Conservation (phyloP, 2,797 vertebrate genomes). For the Enteromius treurensis region DNA sequence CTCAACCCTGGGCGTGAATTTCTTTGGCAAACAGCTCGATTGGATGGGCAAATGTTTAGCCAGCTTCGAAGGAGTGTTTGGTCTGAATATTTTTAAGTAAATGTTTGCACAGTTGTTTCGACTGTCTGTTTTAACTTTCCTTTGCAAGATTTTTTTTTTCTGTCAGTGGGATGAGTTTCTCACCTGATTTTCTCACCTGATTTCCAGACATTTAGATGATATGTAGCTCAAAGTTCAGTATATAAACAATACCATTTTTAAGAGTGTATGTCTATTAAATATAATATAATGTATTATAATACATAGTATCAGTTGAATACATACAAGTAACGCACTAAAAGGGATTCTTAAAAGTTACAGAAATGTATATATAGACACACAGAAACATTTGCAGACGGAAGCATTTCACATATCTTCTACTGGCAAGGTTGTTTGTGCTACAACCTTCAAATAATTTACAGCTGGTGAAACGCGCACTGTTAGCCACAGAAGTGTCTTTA, state of each 20-base stretch:
- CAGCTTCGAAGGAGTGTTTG: slow-evolving; percentile 66
- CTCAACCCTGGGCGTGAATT: slow-evolving; percentile 74
- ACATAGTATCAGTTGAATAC: background rate
- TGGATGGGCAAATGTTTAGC: slow-evolving; percentile 76
- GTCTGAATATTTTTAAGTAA: slow-evolving; percentile 68
- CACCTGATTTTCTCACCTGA: slow-evolving; percentile 22
- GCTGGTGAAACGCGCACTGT: slow-evolving; percentile 74
- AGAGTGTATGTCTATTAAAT: background rate
- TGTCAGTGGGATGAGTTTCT: slow-evolving; percentile 1
- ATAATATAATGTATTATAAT: background rate
- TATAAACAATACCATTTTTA: background rate
- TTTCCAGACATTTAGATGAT: background rate
- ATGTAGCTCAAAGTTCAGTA: background rate
- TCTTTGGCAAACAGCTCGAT: slow-evolving; percentile 75
- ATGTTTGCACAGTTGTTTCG: slow-evolving; percentile 69
- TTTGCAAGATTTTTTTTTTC: slow-evolving; percentile 24
- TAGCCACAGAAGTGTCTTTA: slow-evolving; percentile 79
- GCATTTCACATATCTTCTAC: slow-evolving; percentile 52
- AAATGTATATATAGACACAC: slow-evolving; percentile 23
- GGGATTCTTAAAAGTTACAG: slow-evolving; percentile 20
- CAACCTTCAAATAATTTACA: slow-evolving; percentile 84
- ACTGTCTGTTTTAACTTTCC: slow-evolving; percentile 64
- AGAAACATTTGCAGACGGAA: slow-evolving; percentile 40
- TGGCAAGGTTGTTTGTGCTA: slow-evolving; percentile 66
- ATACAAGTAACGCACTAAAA: background rate